Conservation (phyloP, 1,140 invertebrate species). For the Philopotamus ludificatus region DNA sequence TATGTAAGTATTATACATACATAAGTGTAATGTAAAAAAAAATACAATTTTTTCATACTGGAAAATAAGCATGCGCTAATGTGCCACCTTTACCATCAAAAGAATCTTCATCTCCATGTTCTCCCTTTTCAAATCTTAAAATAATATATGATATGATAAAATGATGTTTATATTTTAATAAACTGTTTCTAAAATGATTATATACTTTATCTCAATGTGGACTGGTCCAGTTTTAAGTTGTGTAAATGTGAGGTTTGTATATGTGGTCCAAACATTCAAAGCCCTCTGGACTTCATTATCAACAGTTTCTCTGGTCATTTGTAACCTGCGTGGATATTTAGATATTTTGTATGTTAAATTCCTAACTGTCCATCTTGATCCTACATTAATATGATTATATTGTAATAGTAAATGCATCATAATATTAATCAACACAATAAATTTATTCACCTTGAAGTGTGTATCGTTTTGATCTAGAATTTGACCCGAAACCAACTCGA, state of each 20-base stretch:
- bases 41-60: slow-evolving; percentile 53
- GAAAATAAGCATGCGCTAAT: slow-evolving; percentile 91
- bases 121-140: slow-evolving; percentile 73
- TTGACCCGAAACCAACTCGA: slow-evolving; percentile 73
- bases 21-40: not conserved
- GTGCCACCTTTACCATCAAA: slow-evolving; percentile 92
- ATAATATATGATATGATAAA: not conserved
- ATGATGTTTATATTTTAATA: too few relatives aligned
- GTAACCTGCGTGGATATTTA: slow-evolving; percentile 71
- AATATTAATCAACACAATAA: not conserved
- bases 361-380: slow-evolving; percentile 89
- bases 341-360: slow-evolving; percentile 86
- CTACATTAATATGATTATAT: slow-evolving; percentile 49
- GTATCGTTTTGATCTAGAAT: slow-evolving; percentile 78
- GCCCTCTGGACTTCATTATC: slow-evolving; percentile 79
- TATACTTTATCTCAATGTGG: slow-evolving; percentile 80
- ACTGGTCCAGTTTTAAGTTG: slow-evolving; percentile 73
- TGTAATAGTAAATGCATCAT: not conserved
- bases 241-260: slow-evolving; percentile 81
- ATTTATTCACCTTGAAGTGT: slow-evolving; percentile 73
- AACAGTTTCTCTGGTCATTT: slow-evolving; percentile 67
- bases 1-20: not conserved
- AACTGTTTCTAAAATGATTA: not conserved
- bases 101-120: slow-evolving; percentile 92
- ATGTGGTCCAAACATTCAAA: slow-evolving; percentile 82